phyloP scores from a whole-genome alignment of 2,888 invertebrate genomes.

The Protonemura montana region DNA sequence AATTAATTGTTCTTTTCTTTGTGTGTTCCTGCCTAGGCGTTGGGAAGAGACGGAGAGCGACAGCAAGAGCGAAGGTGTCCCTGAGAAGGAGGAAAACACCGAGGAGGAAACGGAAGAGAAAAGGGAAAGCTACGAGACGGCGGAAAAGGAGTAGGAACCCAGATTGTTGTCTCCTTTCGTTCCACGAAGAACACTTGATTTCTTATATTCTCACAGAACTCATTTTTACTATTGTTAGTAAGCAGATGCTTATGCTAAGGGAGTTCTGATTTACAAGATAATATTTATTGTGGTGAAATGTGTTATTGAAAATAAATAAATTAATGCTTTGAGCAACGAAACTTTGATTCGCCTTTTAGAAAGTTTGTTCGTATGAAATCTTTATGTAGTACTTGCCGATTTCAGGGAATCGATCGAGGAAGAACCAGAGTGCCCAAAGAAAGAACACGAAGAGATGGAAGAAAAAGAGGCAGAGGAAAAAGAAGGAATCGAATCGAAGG shows the following conservation, averaged over 20 bases:
- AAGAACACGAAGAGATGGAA: slow-evolving; percentile 20
- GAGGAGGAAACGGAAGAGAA: background rate
- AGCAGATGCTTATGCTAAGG: background rate
- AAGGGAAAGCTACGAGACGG: background rate
- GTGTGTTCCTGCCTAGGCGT: background rate
- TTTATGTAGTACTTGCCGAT: background rate
- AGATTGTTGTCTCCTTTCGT: background rate
- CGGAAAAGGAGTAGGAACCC: background rate
- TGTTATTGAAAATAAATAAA: background rate
- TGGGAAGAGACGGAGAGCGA: background rate
- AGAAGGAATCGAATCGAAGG: background rate
- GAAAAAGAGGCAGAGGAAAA: slow-evolving; percentile 1
- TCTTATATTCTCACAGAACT: background rate
- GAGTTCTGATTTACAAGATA: background rate
- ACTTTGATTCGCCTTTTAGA: background rate
- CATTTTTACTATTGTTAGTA: background rate
- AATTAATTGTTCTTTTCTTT: background rate
- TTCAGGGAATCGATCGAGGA: background rate
- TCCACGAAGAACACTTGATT: no score
- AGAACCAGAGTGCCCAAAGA: background rate
- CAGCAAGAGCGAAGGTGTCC: background rate
- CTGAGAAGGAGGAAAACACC: background rate
- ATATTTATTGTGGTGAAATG: background rate
- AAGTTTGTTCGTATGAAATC: background rate
- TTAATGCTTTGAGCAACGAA: background rate